Evolutionary conservation across 2,888 invertebrate genomes (phyloP), one percentile per base, ranked within the genome.

Genomic region (Campoletis raptor): DNA sequence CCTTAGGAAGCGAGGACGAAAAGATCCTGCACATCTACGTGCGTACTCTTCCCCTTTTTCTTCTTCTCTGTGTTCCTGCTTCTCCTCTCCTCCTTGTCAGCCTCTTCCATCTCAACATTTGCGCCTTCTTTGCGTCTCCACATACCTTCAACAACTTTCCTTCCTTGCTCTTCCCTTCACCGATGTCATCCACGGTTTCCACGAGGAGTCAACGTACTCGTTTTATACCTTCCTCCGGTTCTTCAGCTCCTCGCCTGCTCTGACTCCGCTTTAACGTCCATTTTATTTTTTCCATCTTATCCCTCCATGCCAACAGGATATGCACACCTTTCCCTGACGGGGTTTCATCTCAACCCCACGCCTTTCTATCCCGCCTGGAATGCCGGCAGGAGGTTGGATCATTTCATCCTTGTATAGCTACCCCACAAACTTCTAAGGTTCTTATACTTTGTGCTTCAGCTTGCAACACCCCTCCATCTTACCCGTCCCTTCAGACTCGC

Each of bases 41-140:
- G 36, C 30, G 61, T 85, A 61, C 78, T 52, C 18, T 70, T 66
- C 73, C 30, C 24, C 40, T 37, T 64, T 64, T 72, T 69, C 83
- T 76, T 21, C 42, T 83, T 54, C 89, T 88, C 89, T 88, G 90
- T 88, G 89, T 89, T 90, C 89, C 89, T 90, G 89, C 90, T 89
- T 90, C 90, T 90, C 89, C 88, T 84, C 85, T 85, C 66, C 81
- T 83, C 83, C 82, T 80, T 52, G 70, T 67, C 61, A 48, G 70
- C 89, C 88, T 90, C 88, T 88, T 90, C 90, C 88, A 90, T 90
- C 85, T 88, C 87, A 89, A 89, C 57, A 64, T 69, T 69, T 42
- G 48, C 76, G 37, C 36, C 21, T 52, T 88, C 67, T 66, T 42
- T 54, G 61, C 61, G 45, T 79, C 69, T 69, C 73, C 57, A 3